A percentile compares a stretch with the other conserved stretches of the same genome.
Conservation (phyloP, 2,888 invertebrate species). For the Brenthis ino region DNA sequence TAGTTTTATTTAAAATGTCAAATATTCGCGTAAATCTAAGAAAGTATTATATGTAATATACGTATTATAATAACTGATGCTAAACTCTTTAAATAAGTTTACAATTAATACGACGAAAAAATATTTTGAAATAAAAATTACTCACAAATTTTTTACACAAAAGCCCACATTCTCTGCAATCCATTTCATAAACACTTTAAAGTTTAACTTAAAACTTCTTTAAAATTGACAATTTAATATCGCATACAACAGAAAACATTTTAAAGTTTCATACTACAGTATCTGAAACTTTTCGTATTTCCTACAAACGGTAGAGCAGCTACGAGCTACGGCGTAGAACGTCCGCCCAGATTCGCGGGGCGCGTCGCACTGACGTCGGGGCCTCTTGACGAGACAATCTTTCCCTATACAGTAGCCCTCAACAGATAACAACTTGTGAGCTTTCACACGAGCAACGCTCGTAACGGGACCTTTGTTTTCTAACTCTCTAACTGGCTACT, state of each 20-base stretch:
- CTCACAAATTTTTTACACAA: slow-evolving; percentile 55
- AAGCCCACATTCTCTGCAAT: slow-evolving; percentile 36
- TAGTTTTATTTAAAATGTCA: too few species aligned
- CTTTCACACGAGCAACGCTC: slow-evolving; percentile 69
- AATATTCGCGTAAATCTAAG: too few species aligned
- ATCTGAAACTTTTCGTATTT: slow-evolving; percentile 51
- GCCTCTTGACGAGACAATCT: slow-evolving; percentile 78
- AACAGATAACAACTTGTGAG: slow-evolving; percentile 73
- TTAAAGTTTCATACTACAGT: slow-evolving; percentile 19
- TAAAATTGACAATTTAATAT: slow-evolving; percentile 1
- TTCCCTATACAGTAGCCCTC: slow-evolving; percentile 70
- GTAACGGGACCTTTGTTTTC: slow-evolving; percentile 66
- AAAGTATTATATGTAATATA: too few species aligned
- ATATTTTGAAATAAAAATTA: slow-evolving; percentile 41
- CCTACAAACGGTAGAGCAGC: slow-evolving; percentile 47
- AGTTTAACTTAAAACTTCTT: slow-evolving; percentile 19
- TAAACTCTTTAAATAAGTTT: not conserved
- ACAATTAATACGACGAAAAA: not conserved
- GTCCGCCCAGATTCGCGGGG: slow-evolving; percentile 68
- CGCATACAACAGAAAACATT: slow-evolving; percentile 4
- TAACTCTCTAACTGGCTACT: slow-evolving; percentile 51
- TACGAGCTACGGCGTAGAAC: slow-evolving; percentile 61
- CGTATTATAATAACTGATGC: slow-evolving; percentile 1
- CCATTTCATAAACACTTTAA: slow-evolving; percentile 35
- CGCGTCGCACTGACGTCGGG: slow-evolving; percentile 70